phyloP scores from a whole-genome alignment of 1,140 invertebrate species.

The Drosophila pectinifera region DNA sequence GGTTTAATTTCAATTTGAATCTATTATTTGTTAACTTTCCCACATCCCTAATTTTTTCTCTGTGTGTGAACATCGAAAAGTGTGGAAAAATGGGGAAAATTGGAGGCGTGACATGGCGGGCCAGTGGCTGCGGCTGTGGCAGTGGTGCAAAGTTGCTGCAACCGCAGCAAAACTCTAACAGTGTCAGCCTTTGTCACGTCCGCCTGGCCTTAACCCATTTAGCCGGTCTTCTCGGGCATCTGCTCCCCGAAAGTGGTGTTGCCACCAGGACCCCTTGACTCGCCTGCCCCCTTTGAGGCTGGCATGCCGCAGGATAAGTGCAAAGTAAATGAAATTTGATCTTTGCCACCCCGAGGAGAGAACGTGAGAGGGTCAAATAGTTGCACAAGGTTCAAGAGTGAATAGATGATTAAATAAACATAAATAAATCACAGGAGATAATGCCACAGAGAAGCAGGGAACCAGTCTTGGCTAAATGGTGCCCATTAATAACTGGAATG shows the following conservation, averaged over 20 bases:
- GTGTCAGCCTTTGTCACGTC: slow-evolving; percentile 51
- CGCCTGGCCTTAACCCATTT: slow-evolving; percentile 41
- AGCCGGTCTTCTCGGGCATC: slow-evolving; percentile 6
- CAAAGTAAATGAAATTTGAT: slow-evolving; percentile 44
- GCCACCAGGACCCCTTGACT: too few relatives aligned
- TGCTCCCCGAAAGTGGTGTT: slow-evolving; percentile 1
- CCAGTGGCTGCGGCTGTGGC: background rate
- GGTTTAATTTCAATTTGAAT: too few relatives aligned
- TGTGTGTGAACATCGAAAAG: slow-evolving; percentile 1
- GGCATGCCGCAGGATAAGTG: slow-evolving; percentile 21
- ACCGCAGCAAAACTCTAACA: slow-evolving; percentile 47
- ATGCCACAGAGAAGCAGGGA: background rate
- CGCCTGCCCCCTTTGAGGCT: background rate
- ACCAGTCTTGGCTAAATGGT: background rate
- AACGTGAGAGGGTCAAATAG: background rate
- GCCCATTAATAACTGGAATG: background rate
- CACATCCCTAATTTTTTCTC: background rate
- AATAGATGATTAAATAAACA: slow-evolving; percentile 13
- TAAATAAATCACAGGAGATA: slow-evolving; percentile 1
- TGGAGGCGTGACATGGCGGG: background rate
- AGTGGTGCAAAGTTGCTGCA: slow-evolving; percentile 35
- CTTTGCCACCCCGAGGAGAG: background rate
- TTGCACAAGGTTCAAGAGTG: slow-evolving; percentile 10
- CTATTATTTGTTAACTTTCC: too few relatives aligned
- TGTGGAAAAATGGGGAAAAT: slow-evolving; percentile 7